Percentiles rank a stretch among this genome's conserved stretches.
phyloP scores from a whole-genome alignment of 92 coral and sea anemone genomes.

The Zoanthus sociatus region DNA sequence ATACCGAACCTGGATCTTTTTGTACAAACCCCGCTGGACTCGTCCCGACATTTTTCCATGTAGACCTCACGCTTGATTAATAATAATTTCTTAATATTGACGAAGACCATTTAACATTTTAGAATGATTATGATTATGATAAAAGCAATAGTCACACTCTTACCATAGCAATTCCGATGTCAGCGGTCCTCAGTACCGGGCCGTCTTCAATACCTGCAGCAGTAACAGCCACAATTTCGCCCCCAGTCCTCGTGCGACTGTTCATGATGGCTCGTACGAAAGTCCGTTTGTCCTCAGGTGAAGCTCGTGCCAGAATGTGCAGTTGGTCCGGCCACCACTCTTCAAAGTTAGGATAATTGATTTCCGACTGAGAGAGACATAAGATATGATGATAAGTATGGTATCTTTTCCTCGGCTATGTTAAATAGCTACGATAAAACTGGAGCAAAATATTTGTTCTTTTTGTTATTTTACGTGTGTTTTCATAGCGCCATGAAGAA shows the following conservation, averaged over 20 bases:
- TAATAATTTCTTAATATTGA: neutral
- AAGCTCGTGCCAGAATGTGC: constrained; percentile 79
- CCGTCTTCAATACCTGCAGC: constrained; percentile 90
- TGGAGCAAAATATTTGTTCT: neutral
- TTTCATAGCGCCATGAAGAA: too few relatives aligned
- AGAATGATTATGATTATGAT: neutral
- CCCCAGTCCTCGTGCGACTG: constrained; percentile 57
- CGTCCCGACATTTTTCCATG: too few relatives aligned
- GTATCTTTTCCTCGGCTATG: too few relatives aligned
- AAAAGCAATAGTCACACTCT: neutral
- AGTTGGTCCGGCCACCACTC: constrained; percentile 80
- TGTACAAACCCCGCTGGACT: too few relatives aligned
- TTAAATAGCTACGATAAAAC: too few relatives aligned
- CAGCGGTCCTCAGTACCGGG: constrained; percentile 76
- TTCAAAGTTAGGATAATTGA: constrained; percentile 57
- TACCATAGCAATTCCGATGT: constrained; percentile 90
- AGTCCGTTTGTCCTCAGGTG: constrained; percentile 66
- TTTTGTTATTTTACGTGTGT: too few relatives aligned
- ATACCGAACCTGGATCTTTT: too few relatives aligned
- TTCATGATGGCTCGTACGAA: constrained; percentile 63
- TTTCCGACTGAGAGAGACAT: neutral
- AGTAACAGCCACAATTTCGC: constrained; percentile 88
- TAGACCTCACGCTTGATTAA: too few relatives aligned
- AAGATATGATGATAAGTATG: neutral
- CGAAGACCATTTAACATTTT: neutral